These are phyloP conservation scores for Scaeva pyrastri DNA, from an alignment of 2,888 invertebrate species.

Conservation along the genomic window DNA sequence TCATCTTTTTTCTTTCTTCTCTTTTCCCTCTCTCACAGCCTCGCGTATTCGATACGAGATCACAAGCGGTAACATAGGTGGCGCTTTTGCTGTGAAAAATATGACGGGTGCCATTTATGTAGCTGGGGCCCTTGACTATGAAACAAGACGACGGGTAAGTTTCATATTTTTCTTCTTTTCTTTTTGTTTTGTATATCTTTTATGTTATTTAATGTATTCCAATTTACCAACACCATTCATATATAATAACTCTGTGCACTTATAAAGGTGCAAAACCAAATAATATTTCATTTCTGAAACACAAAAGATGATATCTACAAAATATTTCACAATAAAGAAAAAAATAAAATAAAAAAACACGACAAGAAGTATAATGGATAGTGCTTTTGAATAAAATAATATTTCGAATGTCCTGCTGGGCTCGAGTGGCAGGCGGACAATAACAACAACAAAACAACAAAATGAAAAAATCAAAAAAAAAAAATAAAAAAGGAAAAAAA, in stretches of 20 bases:
- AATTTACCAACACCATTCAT: constrained; percentile 15
- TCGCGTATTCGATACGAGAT: constrained; percentile 99
- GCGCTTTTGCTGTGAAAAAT: constrained; percentile 98
- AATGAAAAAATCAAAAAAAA: too few relatives aligned
- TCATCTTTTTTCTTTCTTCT: not conserved
- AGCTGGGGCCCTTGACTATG: constrained; percentile 98
- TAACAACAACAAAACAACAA: not conserved
- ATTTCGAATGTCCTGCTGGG: constrained; percentile 46
- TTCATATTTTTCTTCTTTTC: not conserved
- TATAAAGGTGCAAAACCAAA: constrained; percentile 19
- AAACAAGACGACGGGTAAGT: constrained; percentile 97
- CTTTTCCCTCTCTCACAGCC: constrained; percentile 85
- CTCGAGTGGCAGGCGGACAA: not conserved
- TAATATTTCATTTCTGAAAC: constrained; percentile 22
- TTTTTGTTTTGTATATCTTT: not conserved
- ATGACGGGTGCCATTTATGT: constrained; percentile 99
- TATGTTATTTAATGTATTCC: constrained; percentile 11
- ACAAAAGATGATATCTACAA: constrained; percentile 19
- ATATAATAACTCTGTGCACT: constrained; percentile 2
- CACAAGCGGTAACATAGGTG: constrained; percentile 99
- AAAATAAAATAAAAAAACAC: not conserved
- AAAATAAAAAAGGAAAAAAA: too few relatives aligned
- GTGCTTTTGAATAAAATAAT: constrained; percentile 46
- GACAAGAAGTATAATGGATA: constrained; percentile 21
- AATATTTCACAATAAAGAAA: constrained; percentile 14